A percentile compares a stretch with the other conserved stretches of the same genome.
Evolutionary conservation across 2,888 invertebrate genomes (phyloP).

Genomic region (Nowickia ferox): DNA sequence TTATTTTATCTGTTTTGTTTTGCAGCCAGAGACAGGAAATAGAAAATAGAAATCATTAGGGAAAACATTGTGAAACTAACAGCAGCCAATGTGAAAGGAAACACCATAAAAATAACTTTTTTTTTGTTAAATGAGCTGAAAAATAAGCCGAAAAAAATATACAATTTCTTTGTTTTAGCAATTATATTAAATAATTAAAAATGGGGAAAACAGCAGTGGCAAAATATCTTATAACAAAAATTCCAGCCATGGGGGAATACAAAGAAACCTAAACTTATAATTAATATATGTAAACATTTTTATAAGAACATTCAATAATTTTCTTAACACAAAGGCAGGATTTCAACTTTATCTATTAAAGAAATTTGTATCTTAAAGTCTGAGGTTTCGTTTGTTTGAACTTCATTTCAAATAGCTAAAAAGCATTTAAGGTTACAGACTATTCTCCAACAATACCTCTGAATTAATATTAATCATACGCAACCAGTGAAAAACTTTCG

Average conservation of each 20-base stretch:
- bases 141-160: slow-evolving; percentile 1
- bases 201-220: neutral
- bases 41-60: slow-evolving; percentile 45
- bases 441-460: neutral
- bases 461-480: slow-evolving; percentile 39
- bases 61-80: slow-evolving; percentile 36
- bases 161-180: neutral
- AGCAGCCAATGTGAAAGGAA: neutral
- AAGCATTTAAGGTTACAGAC: neutral
- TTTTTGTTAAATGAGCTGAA: slow-evolving; percentile 47
- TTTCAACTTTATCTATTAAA: too few relatives aligned
- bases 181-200: slow-evolving; percentile 37
- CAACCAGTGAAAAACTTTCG: neutral
- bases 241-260: neutral
- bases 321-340: too few relatives aligned
- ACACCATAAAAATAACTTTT: neutral
- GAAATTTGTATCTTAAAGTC: neutral
- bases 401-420: neutral
- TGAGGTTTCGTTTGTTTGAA: neutral
- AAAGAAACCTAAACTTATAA: too few relatives aligned
- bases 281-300: too few relatives aligned
- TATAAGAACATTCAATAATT: too few relatives aligned
- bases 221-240: neutral
- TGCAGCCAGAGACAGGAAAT: slow-evolving; percentile 15
- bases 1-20: slow-evolving; percentile 57